phyloP scores from a whole-genome alignment of 2,888 invertebrate species.

The Drosophila bunnanda region DNA sequence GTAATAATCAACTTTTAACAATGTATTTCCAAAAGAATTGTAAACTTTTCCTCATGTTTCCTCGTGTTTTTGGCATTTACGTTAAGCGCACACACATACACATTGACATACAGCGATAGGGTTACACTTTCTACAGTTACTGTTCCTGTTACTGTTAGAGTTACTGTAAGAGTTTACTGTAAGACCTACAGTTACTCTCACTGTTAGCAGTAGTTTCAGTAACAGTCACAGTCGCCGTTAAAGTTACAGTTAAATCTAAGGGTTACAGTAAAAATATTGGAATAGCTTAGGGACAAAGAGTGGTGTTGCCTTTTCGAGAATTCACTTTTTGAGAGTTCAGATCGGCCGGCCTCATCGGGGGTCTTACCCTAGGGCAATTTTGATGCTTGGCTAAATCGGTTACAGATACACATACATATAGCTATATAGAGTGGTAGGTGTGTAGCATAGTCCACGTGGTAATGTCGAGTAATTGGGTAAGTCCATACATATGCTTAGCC shows the following conservation, averaged over 20 bases:
- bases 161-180: slow-evolving; percentile 42
- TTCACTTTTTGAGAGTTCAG: slow-evolving; percentile 9
- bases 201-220: background rate
- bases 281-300: slow-evolving; percentile 35
- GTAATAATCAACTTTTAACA: slow-evolving; percentile 62
- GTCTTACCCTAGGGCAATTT: slow-evolving; percentile 43
- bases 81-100: slow-evolving; percentile 66
- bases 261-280: slow-evolving; percentile 61
- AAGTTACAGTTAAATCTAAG: slow-evolving; percentile 18
- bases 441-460: slow-evolving; percentile 40
- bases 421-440: slow-evolving; percentile 52
- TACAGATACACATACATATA: slow-evolving; percentile 54
- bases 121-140: slow-evolving; percentile 37
- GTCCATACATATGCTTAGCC: slow-evolving; percentile 35
- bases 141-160: background rate
- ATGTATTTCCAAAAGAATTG: slow-evolving; percentile 38
- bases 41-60: slow-evolving; percentile 24
- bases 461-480: slow-evolving; percentile 46
- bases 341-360: slow-evolving; percentile 37
- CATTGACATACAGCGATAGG: slow-evolving; percentile 56
- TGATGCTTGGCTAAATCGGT: slow-evolving; percentile 53
- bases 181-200: slow-evolving; percentile 38
- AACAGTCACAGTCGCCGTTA: slow-evolving; percentile 16
- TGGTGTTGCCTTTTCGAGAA: slow-evolving; percentile 16
- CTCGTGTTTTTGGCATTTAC: slow-evolving; percentile 54